phyloP scores from a whole-genome alignment of 1,140 invertebrate genomes.

The Penaeus vannamei region DNA sequence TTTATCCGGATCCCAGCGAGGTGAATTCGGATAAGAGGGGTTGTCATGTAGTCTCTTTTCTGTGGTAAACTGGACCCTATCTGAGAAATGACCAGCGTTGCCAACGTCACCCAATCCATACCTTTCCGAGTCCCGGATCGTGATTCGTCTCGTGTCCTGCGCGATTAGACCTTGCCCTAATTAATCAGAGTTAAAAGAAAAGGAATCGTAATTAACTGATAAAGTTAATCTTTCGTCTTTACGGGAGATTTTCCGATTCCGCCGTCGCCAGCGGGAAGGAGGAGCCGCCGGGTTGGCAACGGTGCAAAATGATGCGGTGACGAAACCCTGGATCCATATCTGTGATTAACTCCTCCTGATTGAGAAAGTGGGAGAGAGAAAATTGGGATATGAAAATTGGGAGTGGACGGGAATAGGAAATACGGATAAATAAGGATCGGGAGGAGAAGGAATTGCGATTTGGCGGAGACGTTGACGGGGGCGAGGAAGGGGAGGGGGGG shows the following conservation, averaged over 20 bases:
- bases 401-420: conserved; percentile 49
- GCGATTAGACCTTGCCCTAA: too few species aligned
- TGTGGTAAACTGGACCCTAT: conserved; percentile 66
- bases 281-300: conserved; percentile 23
- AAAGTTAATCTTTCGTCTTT: too few species aligned
- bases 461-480: not conserved
- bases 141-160: too few species aligned
- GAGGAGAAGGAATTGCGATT: not conserved
- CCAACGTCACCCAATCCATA: conserved; percentile 31
- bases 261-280: too few species aligned
- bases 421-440: not conserved
- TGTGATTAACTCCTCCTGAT: conserved; percentile 64
- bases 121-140: not conserved
- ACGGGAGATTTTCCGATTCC: too few species aligned
- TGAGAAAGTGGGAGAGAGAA: conserved; percentile 57
- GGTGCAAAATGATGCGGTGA: conserved; percentile 41
- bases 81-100: conserved; percentile 63
- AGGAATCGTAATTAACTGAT: too few species aligned
- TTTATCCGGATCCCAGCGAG: not conserved
- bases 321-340: conserved; percentile 52
- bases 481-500: not conserved
- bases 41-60: conserved; percentile 63
- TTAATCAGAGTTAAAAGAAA: too few species aligned
- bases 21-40: conserved; percentile 37
- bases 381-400: conserved; percentile 64